phyloP scores from a whole-genome alignment of 2,888 invertebrate genomes.

The Caenorhabditis zanzibari region DNA sequence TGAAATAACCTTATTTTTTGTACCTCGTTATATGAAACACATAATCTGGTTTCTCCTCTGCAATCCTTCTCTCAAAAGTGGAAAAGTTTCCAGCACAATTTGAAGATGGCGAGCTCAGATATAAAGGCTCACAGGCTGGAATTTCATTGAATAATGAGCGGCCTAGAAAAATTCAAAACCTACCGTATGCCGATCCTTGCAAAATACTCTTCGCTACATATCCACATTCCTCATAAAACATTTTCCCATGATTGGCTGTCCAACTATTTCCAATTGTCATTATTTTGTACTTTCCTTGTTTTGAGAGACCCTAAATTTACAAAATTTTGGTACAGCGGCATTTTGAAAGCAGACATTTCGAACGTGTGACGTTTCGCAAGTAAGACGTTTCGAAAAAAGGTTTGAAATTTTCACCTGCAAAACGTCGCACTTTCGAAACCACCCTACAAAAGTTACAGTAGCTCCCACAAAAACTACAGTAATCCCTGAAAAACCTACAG shows the following conservation, averaged over 20 bases:
- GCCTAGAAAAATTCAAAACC: neutral
- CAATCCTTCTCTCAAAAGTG: neutral
- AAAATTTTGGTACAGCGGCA: too few relatives aligned
- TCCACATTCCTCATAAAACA: conserved; percentile 45
- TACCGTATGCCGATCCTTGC: conserved; percentile 21
- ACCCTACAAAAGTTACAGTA: too few relatives aligned
- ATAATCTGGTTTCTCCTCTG: conserved; percentile 23
- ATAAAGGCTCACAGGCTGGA: conserved; percentile 16
- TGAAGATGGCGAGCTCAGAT: neutral
- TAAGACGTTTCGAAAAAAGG: too few relatives aligned
- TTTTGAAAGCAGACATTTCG: too few relatives aligned
- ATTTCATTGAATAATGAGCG: too few relatives aligned
- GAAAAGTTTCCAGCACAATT: neutral
- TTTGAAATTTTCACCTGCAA: too few relatives aligned
- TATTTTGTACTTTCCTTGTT: conserved; percentile 22
- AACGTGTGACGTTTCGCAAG: too few relatives aligned
- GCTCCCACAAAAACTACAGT: too few relatives aligned
- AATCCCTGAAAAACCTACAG: too few relatives aligned
- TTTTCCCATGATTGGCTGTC: conserved; percentile 35
- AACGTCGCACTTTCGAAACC: too few relatives aligned
- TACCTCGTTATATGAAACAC: conserved; percentile 29
- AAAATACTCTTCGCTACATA: conserved; percentile 29
- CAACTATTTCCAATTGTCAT: conserved; percentile 43
- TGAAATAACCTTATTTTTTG: too few relatives aligned
- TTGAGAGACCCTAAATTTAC: conserved; percentile 10